A percentile compares a stretch with the other conserved stretches of the same genome.
These are phyloP conservation scores for Sciurus niger DNA, from an alignment of 2,113 vertebrate species.

Conservation along the genomic window DNA sequence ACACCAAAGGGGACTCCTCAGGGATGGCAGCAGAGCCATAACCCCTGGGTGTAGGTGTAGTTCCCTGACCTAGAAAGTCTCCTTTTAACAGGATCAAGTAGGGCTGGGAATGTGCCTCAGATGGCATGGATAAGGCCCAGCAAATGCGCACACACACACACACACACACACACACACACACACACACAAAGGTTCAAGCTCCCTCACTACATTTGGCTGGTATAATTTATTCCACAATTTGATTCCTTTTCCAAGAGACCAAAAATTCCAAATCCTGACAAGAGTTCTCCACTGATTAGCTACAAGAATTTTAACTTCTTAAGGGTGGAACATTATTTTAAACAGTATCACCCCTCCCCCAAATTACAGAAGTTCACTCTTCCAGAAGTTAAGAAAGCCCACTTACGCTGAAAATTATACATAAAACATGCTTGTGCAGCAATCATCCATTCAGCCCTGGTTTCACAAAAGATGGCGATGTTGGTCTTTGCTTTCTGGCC, in stretches of 20 bases:
- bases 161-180: too few relatives aligned
- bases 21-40: not conserved
- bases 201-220: not conserved
- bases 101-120: too few relatives aligned
- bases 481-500: conserved; percentile 94
- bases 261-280: not conserved
- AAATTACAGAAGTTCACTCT: not conserved
- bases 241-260: not conserved
- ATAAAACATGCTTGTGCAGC: conserved; percentile 96
- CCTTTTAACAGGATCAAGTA: not conserved
- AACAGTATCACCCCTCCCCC: not conserved
- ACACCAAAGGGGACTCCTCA: not conserved
- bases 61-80: not conserved
- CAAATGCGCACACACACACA: too few relatives aligned
- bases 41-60: not conserved
- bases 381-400: not conserved
- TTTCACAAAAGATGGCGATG: conserved; percentile 98
- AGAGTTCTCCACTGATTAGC: not conserved
- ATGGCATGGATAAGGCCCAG: too few relatives aligned
- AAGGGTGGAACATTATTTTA: not conserved
- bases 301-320: not conserved
- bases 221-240: not conserved
- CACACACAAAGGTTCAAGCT: too few relatives aligned
- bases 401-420: conserved; percentile 96
- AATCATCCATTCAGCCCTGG: conserved; percentile 96